Evolutionary conservation across 2,797 vertebrate genomes (phyloP), one percentile per base, ranked within the genome.

Genomic region (Eleutherodactylus coqui): DNA sequence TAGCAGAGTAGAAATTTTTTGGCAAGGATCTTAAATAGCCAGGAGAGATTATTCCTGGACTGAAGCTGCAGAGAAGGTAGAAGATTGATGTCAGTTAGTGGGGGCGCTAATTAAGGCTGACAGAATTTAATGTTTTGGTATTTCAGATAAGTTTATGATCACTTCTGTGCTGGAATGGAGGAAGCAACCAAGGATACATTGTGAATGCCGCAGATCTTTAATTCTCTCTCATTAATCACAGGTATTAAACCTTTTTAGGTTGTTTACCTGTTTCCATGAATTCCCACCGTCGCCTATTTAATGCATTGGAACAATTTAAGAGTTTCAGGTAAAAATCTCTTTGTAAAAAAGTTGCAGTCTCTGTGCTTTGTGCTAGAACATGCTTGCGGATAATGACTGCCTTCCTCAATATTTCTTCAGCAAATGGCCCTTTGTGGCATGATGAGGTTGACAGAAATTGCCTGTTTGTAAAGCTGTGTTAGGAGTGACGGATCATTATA

Each of bases 111-210:
- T 87, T 87, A 87, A 53, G 86, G 82, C 47, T 81, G 86, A 87
- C 86, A 87, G 82, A 75, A 84, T 84, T 87, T 80, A 84, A 87
- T 87, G 86, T 87, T 87, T 87, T 87, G 86, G 86, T 87, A 84
- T 87, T 84, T 87, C 76, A 84, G 75, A 64, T 60, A 84, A 75
- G 86, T 87, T 87, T 87, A 87, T 87, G 82, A 75, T 49, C 34
- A 32, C 76, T 51, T 58, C 69, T 55, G 41, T 55, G 76, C 55
- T 73, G 43, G 43, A 75, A 58, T 67, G 64, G 34, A 60, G 77
- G 36, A 53, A 45, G 73, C 53, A 41, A 75, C 64, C 41, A 38
- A 51, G 79, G 86, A 84, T 51, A 79, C 76, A 75, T 69, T 53
- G 19, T 53, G 51, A 55, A 75, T 75, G 81, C 53, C 24, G 64